These are phyloP conservation scores for Eremobia ochroleuca DNA, from an alignment of 2,888 invertebrate species.

Conservation along the genomic window DNA sequence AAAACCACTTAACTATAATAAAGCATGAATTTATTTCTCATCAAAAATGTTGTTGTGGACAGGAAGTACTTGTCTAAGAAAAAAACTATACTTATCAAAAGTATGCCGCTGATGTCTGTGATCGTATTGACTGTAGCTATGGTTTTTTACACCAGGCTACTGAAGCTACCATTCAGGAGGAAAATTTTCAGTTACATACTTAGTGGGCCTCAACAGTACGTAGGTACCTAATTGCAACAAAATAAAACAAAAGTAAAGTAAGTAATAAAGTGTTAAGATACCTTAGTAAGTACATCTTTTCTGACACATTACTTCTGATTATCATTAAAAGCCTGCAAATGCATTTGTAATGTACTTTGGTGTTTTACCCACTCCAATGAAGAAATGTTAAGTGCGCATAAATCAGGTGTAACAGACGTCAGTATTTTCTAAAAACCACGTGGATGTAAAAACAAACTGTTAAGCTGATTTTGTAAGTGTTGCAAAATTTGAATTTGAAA, in stretches of 20 bases:
- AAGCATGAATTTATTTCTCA: no score
- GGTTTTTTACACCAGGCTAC: not conserved
- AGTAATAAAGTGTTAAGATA: not conserved
- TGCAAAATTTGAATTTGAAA: not conserved
- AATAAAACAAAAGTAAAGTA: not conserved
- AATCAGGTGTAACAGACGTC: not conserved
- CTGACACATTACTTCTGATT: conserved; percentile 2
- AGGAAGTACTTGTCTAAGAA: no score
- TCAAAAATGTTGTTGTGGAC: no score
- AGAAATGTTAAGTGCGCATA: conserved; percentile 6
- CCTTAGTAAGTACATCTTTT: not conserved
- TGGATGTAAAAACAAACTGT: not conserved
- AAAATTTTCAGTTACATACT: not conserved
- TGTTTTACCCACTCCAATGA: conserved; percentile 12
- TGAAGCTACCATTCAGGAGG: not conserved
- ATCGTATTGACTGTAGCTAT: not conserved
- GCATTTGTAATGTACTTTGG: conserved; percentile 16
- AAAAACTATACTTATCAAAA: no score
- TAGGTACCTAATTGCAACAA: not conserved
- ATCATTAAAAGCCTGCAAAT: not conserved
- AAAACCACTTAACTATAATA: not conserved
- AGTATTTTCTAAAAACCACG: not conserved
- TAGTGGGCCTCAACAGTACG: not conserved
- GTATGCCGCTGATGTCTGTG: no score
- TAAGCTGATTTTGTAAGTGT: not conserved